phyloP scores from a whole-genome alignment of 2,888 invertebrate genomes.

The Drosophila antonietae region DNA sequence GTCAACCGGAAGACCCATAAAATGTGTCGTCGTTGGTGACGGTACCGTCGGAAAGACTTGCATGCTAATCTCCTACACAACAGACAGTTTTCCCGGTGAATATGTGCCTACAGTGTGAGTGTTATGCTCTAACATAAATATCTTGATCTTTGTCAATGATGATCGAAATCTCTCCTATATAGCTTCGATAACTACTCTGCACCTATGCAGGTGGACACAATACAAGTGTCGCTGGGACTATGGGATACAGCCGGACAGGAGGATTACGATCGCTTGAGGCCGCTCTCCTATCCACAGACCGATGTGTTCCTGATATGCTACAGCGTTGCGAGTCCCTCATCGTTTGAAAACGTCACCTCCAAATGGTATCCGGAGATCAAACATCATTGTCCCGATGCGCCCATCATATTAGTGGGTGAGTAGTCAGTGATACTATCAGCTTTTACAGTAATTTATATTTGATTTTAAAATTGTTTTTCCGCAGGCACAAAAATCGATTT shows the following conservation, averaged over 20 bases:
- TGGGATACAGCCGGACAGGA: slow-evolving; percentile 99
- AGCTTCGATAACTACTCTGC: slow-evolving; percentile 99
- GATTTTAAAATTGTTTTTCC: background rate
- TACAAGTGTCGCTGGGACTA: slow-evolving; percentile 97
- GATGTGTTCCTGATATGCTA: slow-evolving; percentile 99
- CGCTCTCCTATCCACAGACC: slow-evolving; percentile 99
- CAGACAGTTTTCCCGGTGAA: slow-evolving; percentile 96
- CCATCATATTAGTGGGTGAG: slow-evolving; percentile 98
- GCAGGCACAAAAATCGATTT: slow-evolving; percentile 99
- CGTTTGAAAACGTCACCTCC: slow-evolving; percentile 99
- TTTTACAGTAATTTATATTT: background rate
- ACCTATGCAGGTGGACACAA: slow-evolving; percentile 99
- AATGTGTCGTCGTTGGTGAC: slow-evolving; percentile 96
- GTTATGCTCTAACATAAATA: slow-evolving; percentile 81
- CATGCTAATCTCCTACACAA: slow-evolving; percentile 96
- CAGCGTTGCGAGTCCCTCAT: slow-evolving; percentile 99
- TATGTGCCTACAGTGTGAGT: slow-evolving; percentile 98
- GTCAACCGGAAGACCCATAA: slow-evolving; percentile 96
- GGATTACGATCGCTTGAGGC: slow-evolving; percentile 97
- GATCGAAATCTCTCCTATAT: slow-evolving; percentile 4
- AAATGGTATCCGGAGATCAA: slow-evolving; percentile 99
- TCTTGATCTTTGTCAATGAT: slow-evolving; percentile 20
- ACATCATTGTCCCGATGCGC: slow-evolving; percentile 99
- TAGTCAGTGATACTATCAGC: background rate
- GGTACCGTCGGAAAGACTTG: slow-evolving; percentile 97